These are phyloP conservation scores for Myopa testacea DNA, from an alignment of 2,888 invertebrate species.

Conservation along the genomic window DNA sequence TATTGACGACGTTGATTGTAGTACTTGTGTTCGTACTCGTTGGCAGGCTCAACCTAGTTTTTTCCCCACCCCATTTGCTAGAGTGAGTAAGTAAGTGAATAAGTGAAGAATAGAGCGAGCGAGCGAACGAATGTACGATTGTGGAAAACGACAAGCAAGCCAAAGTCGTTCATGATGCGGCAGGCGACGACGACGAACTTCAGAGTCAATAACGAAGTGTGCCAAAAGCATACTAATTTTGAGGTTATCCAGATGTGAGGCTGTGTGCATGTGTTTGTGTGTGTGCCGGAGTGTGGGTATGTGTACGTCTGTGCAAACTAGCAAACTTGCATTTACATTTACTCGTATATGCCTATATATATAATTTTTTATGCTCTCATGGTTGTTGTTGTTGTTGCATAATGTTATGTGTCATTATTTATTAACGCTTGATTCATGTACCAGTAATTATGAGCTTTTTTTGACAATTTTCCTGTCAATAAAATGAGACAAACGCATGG, in stretches of 20 bases:
- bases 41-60: conserved; percentile 19
- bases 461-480: conserved; percentile 22
- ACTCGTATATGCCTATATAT: too few species aligned
- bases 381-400: too few species aligned
- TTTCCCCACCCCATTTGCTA: neutral
- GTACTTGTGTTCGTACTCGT: neutral
- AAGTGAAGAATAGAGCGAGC: too few species aligned
- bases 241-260: conserved; percentile 18
- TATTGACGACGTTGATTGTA: neutral
- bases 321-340: too few species aligned
- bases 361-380: too few species aligned
- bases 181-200: too few species aligned
- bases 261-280: neutral
- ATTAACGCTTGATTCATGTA: neutral
- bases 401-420: neutral
- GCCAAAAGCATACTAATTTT: conserved; percentile 28
- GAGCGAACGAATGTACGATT: neutral
- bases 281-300: neutral
- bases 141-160: neutral
- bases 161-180: too few species aligned
- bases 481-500: neutral
- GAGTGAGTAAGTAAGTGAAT: neutral
- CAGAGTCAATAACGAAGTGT: neutral
- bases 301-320: neutral
- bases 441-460: neutral